A percentile compares a stretch with the other conserved stretches of the same genome.
phyloP scores from a whole-genome alignment of 1,140 invertebrate species.

The Pygmarrhopalites habei region DNA sequence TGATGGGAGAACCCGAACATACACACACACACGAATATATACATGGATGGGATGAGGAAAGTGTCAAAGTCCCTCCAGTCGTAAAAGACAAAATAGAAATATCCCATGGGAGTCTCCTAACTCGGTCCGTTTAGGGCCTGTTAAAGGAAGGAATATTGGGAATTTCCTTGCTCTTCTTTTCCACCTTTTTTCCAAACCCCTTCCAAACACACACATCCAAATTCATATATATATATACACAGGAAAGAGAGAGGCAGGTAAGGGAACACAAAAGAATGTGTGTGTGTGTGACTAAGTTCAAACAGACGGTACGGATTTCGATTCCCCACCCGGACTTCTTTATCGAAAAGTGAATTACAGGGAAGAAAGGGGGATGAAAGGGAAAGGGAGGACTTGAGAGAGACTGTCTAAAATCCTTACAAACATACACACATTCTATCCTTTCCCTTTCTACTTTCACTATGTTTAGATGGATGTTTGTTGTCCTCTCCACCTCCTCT shows the following conservation, averaged over 20 bases:
- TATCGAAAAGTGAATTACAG: constrained; percentile 36
- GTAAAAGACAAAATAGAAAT: constrained; percentile 32
- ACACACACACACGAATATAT: not conserved
- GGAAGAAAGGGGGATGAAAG: constrained; percentile 10
- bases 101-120: constrained; percentile 34
- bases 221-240: no score
- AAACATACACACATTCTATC: no score
- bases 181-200: not conserved
- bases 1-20: not conserved
- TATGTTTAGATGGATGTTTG: constrained; percentile 10
- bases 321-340: constrained; percentile 20
- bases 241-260: no score
- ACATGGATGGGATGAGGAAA: constrained; percentile 13
- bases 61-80: constrained; percentile 28
- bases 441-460: not conserved
- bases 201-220: not conserved
- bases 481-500: not conserved
- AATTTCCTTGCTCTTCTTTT: constrained; percentile 13
- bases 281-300: constrained; percentile 18
- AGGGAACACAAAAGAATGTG: constrained; percentile 16
- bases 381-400: constrained; percentile 11
- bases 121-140: constrained; percentile 34
- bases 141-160: constrained; percentile 33
- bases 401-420: not conserved
- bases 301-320: constrained; percentile 25